Base-by-base conservation (phyloP, 2,888 invertebrate species). In the Ornithoptera priamus region DNA sequence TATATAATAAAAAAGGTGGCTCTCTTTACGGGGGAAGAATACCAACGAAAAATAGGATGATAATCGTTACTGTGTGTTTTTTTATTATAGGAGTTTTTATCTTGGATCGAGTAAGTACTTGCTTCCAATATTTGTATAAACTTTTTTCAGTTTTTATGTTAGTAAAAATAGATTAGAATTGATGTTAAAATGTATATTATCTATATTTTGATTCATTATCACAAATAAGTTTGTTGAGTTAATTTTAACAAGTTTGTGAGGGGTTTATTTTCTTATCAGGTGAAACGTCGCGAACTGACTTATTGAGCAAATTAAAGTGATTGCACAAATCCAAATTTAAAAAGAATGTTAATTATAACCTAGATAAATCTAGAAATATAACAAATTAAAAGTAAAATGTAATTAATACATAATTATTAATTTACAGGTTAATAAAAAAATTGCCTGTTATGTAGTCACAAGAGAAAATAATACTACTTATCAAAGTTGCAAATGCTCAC, bases 381-480 rank as follows among this genome's bases (percentile, higher is more conserved):
- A 4, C 15, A 12, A 22, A 15, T 46, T 46, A 46, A 15, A 46
- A 12, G 0, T 4, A 46, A 10, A 10, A 30, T 46, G 7, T 10
- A 46, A n/a, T 4, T n/a, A 53, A n/a, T 53, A 53, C n/a, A n/a
- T 53, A 53, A 18, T 53, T n/a, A 15, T 58, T 22, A 15, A 46
- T 24, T 58, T 58, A 2, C 57, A 58, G 57, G 5, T 58, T 15
- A 58, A 58, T 22, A 58, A 58, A 58, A 58, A 12, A 58, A 58
- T 58, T 22, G 57, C 57, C 7, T 22, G 22, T 60, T 36, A 5
- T 18, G 18, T 60, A 24, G 36, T 60, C 18, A 5, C n/a, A 60
- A 60, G 15, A 36, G 60, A 60, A 60, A 60, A 60, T 36, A 36
- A 60, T 60, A 36, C 15, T 15, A 60, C 60, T 18, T 60, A 60